phyloP scores from a whole-genome alignment of 2,888 invertebrate genomes.

The Drosophila ustulata region DNA sequence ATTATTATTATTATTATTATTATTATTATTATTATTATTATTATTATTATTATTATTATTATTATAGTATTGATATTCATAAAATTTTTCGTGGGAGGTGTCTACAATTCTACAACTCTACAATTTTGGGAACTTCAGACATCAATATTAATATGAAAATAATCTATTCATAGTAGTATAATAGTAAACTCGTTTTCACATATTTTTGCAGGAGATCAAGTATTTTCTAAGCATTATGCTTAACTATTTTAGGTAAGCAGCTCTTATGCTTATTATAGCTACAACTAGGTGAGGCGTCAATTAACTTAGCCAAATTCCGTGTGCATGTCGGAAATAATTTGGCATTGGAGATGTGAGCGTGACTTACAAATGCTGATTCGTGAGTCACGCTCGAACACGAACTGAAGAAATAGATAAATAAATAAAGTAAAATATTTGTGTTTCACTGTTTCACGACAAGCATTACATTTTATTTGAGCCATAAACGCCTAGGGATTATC shows the following conservation, averaged over 20 bases:
- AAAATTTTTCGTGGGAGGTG: too few species aligned
- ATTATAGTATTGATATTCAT: too few species aligned
- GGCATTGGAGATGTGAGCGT: slow-evolving; percentile 21
- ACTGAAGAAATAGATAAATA: too few species aligned
- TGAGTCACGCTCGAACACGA: neutral
- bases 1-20: too few species aligned
- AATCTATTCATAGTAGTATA: neutral
- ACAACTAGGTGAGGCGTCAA: slow-evolving; percentile 30
- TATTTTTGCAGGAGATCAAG: neutral
- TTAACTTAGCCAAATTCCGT: slow-evolving; percentile 39
- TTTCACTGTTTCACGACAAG: too few species aligned
- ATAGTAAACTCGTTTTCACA: neutral
- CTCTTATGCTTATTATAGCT: slow-evolving; percentile 7
- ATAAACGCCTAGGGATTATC: neutral
- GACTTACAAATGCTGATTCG: slow-evolving; percentile 2
- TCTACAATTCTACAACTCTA: too few species aligned
- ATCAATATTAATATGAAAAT: too few species aligned
- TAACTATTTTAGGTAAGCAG: neutral
- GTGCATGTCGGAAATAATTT: slow-evolving; percentile 59
- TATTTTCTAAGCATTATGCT: too few species aligned
- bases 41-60: too few species aligned
- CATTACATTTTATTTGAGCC: neutral
- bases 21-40: too few species aligned
- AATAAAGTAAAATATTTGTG: neutral
- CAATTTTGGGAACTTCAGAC: too few species aligned